A percentile compares a stretch with the other conserved stretches of the same genome.
These are phyloP conservation scores for Drosophila mettleri DNA, from an alignment of 2,888 invertebrate genomes.

Conservation along the genomic window DNA sequence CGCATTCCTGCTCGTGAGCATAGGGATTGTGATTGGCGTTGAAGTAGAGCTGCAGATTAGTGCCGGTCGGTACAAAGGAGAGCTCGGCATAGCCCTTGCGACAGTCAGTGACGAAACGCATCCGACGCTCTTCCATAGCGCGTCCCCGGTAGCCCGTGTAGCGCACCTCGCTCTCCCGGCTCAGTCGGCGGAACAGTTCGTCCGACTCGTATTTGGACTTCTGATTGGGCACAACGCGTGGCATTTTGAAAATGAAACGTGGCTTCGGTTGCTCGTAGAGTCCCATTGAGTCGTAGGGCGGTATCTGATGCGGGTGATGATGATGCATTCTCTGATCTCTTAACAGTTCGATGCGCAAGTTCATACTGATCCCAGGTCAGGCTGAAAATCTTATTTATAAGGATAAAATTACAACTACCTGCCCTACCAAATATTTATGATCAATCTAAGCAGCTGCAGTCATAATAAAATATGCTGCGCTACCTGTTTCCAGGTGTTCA, in stretches of 20 bases:
- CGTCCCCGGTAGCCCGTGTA: conserved; percentile 97
- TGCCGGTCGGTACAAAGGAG: conserved; percentile 96
- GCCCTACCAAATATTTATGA: conserved; percentile 39
- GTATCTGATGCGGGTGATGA: conserved; percentile 64
- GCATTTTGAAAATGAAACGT: conserved; percentile 97
- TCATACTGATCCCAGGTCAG: conserved; percentile 28
- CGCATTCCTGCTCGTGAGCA: conserved; percentile 91
- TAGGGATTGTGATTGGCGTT: conserved; percentile 86
- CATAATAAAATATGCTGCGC: not conserved
- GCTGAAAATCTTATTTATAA: conserved; percentile 25
- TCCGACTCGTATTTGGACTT: conserved; percentile 98
- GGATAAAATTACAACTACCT: conserved; percentile 16
- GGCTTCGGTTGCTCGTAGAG: conserved; percentile 95
- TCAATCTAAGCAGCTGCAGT: not conserved
- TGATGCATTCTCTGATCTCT: conserved; percentile 60
- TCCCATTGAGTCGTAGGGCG: conserved; percentile 95
- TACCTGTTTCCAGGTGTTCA: conserved; percentile 45
- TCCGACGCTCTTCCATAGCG: conserved; percentile 94
- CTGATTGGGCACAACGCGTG: conserved; percentile 98
- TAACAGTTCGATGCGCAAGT: conserved; percentile 8
- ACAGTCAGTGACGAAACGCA: conserved; percentile 95
- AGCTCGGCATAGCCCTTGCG: conserved; percentile 97
- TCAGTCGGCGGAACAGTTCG: conserved; percentile 96
- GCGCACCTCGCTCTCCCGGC: conserved; percentile 97
- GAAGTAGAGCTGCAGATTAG: conserved; percentile 96